These are phyloP conservation scores for Helicolenus hilgendorfi DNA, from an alignment of 2,797 vertebrate species.

Conservation along the genomic window DNA sequence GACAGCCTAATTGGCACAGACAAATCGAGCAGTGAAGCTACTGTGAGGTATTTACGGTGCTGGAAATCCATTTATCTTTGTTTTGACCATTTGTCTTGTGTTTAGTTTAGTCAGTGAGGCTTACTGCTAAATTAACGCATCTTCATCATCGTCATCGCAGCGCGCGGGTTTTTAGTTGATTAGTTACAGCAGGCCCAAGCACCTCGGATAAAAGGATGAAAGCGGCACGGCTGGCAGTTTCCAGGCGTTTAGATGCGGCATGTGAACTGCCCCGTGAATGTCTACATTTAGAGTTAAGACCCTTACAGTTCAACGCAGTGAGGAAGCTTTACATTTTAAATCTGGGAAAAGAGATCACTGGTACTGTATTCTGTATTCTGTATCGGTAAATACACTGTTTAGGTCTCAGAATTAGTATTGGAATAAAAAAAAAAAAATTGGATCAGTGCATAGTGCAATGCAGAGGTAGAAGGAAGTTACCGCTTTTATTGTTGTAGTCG, in stretches of 20 bases:
- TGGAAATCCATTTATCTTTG: neutral
- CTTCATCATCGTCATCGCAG: too few species aligned
- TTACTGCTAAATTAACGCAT: neutral
- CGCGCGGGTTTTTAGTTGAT: too few species aligned
- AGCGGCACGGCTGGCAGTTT: too few species aligned
- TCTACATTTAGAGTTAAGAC: neutral
- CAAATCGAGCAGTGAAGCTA: neutral
- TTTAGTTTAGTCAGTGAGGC: too few species aligned
- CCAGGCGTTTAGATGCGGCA: too few species aligned
- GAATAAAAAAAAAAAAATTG: neutral
- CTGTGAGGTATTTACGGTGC: neutral
- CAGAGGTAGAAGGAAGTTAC: too few species aligned
- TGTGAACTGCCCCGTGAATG: neutral
- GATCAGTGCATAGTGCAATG: neutral
- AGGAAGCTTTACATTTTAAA: neutral
- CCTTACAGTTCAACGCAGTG: neutral
- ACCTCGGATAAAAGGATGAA: too few species aligned
- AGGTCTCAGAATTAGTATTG: neutral
- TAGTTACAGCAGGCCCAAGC: too few species aligned
- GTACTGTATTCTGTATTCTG: neutral
- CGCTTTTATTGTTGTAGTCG: too few species aligned
- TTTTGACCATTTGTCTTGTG: too few species aligned
- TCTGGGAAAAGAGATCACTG: neutral
- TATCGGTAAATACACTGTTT: neutral
- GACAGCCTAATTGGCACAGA: neutral